Evolutionary conservation across 2,888 invertebrate species (phyloP).

Genomic region (Cephus nigrinus): DNA sequence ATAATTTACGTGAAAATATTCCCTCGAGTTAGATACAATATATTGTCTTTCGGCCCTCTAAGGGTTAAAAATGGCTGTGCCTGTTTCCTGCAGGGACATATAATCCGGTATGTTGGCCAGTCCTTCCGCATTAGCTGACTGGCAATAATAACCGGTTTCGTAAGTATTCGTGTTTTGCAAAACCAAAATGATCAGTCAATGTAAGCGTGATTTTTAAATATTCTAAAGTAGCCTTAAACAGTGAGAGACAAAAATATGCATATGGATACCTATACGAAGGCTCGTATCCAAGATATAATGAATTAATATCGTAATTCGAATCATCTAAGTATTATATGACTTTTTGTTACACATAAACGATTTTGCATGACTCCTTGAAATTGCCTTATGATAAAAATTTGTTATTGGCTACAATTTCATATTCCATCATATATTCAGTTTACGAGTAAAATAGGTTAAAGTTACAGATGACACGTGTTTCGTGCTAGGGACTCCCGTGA

Average conservation of each 20-base stretch:
- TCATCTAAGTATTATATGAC: not conserved
- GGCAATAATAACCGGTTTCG: not conserved
- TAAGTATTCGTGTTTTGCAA: not conserved
- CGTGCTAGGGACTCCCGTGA: no score
- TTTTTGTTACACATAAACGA: not conserved
- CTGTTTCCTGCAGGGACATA: no score
- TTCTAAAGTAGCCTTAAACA: not conserved
- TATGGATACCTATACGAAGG: not conserved
- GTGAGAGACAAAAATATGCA: not conserved
- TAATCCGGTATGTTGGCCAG: no score
- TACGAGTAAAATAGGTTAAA: no score
- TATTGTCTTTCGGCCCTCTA: no score
- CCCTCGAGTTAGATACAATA: no score
- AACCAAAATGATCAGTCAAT: not conserved
- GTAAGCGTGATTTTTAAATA: not conserved
- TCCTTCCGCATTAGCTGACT: not conserved
- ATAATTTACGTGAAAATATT: no score
- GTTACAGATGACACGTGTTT: no score
- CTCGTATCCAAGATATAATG: not conserved
- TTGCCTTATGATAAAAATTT: no score
- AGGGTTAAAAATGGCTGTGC: no score
- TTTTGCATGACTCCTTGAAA: not conserved
- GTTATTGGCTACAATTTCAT: no score
- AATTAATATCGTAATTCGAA: not conserved
- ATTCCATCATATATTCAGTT: no score